Evolutionary conservation across 1,140 invertebrate species (phyloP).

Genomic region (Diachasmimorpha longicaudata): DNA sequence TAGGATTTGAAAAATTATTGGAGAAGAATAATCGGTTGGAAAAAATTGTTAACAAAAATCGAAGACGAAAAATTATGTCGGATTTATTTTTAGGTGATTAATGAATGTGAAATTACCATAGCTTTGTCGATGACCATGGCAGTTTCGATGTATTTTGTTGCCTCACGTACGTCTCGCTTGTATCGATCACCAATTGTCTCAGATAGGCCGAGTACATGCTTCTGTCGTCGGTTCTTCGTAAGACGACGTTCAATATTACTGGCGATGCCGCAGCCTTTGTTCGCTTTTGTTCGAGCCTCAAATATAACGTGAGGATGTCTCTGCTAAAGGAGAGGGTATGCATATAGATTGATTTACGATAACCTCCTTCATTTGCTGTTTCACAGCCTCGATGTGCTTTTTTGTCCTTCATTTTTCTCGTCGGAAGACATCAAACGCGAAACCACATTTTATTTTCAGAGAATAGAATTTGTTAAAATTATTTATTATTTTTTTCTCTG

Average conservation of each 20-base stretch:
- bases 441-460: too few species aligned
- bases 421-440: background rate
- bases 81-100: too few species aligned
- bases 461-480: too few species aligned
- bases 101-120: slow-evolving; percentile 73
- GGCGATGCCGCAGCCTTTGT: slow-evolving; percentile 87
- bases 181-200: slow-evolving; percentile 63
- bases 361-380: background rate
- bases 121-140: slow-evolving; percentile 91
- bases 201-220: slow-evolving; percentile 66
- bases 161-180: slow-evolving; percentile 82
- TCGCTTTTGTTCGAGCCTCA: slow-evolving; percentile 84
- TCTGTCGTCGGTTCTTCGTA: slow-evolving; percentile 69
- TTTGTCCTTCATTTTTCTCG: background rate
- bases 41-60: too few species aligned
- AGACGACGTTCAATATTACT: slow-evolving; percentile 75
- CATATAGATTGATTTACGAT: slow-evolving; percentile 51
- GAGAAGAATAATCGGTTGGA: too few species aligned
- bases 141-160: slow-evolving; percentile 91
- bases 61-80: too few species aligned
- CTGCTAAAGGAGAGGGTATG: slow-evolving; percentile 77
- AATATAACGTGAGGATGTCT: slow-evolving; percentile 97
- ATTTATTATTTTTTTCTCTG: too few species aligned
- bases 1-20: too few species aligned
- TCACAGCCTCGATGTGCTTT: slow-evolving; percentile 11